A percentile compares a stretch with the other conserved stretches of the same genome.
These are phyloP conservation scores for Aproaerema taeniolella DNA, from an alignment of 2,888 invertebrate species.

Conservation along the genomic window DNA sequence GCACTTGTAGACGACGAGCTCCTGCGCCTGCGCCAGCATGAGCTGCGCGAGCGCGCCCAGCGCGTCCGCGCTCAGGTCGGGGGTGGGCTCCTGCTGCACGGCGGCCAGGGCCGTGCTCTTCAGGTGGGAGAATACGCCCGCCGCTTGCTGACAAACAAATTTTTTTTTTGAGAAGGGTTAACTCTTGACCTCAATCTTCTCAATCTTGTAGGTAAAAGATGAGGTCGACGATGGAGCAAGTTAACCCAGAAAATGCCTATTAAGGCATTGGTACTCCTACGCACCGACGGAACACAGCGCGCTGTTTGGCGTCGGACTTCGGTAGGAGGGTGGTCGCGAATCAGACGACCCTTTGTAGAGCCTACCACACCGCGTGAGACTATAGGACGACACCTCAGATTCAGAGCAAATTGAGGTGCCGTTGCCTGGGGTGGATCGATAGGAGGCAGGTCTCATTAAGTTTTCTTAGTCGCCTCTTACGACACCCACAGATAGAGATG, in stretches of 20 bases:
- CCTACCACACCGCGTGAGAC: too few relatives aligned
- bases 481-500: too few relatives aligned
- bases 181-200: not conserved
- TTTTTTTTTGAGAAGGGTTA: too few relatives aligned
- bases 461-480: too few relatives aligned
- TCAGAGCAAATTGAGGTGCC: too few relatives aligned
- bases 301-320: not conserved
- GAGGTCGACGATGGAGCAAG: too few relatives aligned
- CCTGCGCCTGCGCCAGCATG: conserved; percentile 99
- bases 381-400: too few relatives aligned
- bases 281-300: not conserved
- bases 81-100: conserved; percentile 96
- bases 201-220: not conserved
- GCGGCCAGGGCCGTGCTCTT: conserved; percentile 88
- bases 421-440: too few relatives aligned
- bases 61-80: conserved; percentile 95
- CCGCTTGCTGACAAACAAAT: conserved; percentile 88
- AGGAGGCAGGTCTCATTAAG: too few relatives aligned
- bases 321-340: too few relatives aligned
- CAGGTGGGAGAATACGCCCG: conserved; percentile 92
- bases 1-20: conserved; percentile 97
- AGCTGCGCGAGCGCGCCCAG: conserved; percentile 89
- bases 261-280: not conserved
- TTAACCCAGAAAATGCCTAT: not conserved
- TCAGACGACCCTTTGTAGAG: too few relatives aligned